Conservation (phyloP, 2,888 invertebrate species). For the Disparrhopalites patrizii region DNA sequence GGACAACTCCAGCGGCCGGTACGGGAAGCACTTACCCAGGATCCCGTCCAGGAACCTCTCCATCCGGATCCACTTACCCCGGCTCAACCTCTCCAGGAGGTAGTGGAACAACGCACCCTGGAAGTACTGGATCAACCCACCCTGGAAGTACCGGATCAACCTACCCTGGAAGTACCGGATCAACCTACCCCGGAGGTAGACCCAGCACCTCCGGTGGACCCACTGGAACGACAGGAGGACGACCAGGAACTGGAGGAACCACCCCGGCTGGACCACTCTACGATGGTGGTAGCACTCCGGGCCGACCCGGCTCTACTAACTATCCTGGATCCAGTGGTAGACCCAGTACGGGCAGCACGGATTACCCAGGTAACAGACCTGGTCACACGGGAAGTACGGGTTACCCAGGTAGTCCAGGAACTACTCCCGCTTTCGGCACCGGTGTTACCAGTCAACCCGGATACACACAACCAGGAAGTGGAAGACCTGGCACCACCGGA, state of each 20-base stretch:
- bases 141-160: constrained; percentile 2
- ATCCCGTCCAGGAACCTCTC: neutral
- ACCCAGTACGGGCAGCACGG: neutral
- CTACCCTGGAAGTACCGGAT: neutral
- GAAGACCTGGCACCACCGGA: constrained; percentile 10
- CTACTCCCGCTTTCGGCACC: constrained; percentile 11
- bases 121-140: neutral
- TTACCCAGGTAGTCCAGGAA: constrained; percentile 11
- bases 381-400: neutral
- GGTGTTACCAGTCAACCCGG: constrained; percentile 7
- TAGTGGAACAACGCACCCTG: neutral
- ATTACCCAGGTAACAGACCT: neutral
- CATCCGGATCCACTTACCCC: neutral
- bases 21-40: neutral
- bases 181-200: neutral
- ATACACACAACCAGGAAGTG: neutral
- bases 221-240: constrained; percentile 12
- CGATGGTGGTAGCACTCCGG: neutral
- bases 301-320: neutral
- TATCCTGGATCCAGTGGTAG: neutral
- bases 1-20: neutral
- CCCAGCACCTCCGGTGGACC: neutral
- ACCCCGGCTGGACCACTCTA: constrained; percentile 12
- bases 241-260: neutral
- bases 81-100: neutral